phyloP scores from a whole-genome alignment of 2,797 vertebrate genomes.

The Toxotes lorentzi region DNA sequence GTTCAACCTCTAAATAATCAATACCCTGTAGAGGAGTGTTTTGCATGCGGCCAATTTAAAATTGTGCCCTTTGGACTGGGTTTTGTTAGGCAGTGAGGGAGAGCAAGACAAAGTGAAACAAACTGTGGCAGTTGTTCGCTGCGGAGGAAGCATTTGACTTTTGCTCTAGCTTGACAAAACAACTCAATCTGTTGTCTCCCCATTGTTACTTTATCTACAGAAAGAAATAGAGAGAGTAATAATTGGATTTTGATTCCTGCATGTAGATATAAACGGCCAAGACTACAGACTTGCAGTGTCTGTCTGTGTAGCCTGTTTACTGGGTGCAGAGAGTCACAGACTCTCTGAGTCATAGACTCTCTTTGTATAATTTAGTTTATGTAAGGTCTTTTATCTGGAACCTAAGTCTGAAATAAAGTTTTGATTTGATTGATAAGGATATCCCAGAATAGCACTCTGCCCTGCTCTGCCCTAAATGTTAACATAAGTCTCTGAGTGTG shows the following conservation, averaged over 20 bases:
- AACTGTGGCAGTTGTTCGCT: conserved; percentile 4
- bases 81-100: background rate
- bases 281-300: conserved; percentile 4
- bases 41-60: background rate
- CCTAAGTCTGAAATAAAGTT: too few species aligned
- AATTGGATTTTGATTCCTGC: conserved; percentile 50
- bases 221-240: conserved; percentile 32
- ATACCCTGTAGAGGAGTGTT: background rate
- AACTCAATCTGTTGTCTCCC: conserved; percentile 16
- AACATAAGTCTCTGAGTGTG: conserved; percentile 11
- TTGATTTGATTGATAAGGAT: background rate
- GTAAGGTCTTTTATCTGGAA: too few species aligned
- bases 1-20: background rate
- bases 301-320: background rate
- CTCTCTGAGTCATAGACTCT: conserved; percentile 8
- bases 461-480: background rate
- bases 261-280: conserved; percentile 30
- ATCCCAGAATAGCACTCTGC: conserved; percentile 2
- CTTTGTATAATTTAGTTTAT: too few species aligned
- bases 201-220: conserved; percentile 10
- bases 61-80: background rate
- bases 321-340: conserved; percentile 11
- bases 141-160: conserved; percentile 18
- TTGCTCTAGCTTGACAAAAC: conserved; percentile 1
- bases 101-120: background rate